Conservation (phyloP, 2,113 vertebrate genomes). For the Epinephelus cyanopodus region DNA sequence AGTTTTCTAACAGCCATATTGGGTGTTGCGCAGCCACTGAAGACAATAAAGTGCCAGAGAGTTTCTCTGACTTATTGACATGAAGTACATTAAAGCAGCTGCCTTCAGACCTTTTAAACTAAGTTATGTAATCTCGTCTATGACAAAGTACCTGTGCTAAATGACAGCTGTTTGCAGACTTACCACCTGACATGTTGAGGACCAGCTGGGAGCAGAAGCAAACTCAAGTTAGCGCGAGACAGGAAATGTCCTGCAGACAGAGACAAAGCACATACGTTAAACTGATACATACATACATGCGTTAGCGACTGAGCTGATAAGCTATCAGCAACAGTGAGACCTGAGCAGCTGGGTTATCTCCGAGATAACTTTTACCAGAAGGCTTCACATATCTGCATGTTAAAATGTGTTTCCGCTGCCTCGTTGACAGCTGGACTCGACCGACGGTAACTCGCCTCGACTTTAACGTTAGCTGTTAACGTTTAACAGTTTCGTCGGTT, state of each 20-base stretch:
- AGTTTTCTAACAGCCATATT: neutral
- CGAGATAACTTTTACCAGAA: neutral
- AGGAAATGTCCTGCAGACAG: slow-evolving; percentile 14
- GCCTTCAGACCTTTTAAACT: neutral
- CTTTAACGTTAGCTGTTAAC: no score
- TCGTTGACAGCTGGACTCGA: neutral
- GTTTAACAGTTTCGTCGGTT: neutral
- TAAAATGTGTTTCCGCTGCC: neutral
- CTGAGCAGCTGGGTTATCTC: neutral
- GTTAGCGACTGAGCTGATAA: neutral
- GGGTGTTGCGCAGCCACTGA: neutral
- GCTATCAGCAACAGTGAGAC: neutral
- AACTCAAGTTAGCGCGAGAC: neutral
- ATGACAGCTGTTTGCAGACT: slow-evolving; percentile 25
- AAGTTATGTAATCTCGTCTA: neutral
- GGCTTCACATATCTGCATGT: neutral
- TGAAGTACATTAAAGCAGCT: neutral
- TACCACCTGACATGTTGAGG: slow-evolving; percentile 55
- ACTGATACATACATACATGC: no score
- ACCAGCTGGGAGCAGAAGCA: neutral
- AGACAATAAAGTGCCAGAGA: neutral
- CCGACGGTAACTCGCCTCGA: no score
- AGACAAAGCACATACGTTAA: neutral
- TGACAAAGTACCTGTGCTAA: neutral
- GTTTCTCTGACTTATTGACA: neutral